phyloP scores from a whole-genome alignment of 2,888 invertebrate genomes.

The Chloromyia formosa region DNA sequence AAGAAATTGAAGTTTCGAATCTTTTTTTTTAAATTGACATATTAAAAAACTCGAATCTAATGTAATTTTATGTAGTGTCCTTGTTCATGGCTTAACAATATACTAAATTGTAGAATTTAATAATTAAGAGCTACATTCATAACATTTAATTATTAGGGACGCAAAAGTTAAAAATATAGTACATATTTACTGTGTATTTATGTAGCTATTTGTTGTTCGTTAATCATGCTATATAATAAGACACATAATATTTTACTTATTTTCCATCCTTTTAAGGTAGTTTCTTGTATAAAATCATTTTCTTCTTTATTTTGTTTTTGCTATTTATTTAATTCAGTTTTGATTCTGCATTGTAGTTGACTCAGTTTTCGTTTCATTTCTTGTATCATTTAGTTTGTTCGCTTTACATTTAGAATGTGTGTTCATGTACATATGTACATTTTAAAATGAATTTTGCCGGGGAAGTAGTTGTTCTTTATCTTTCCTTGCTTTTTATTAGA shows the following conservation, averaged over 20 bases:
- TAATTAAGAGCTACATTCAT: not conserved
- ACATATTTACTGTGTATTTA: not conserved
- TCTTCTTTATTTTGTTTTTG: conserved; percentile 1
- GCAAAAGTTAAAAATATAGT: conserved; percentile 25
- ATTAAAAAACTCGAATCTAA: too few relatives aligned
- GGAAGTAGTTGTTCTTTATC: not conserved
- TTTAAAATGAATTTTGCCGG: too few relatives aligned
- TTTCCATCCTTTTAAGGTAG: not conserved
- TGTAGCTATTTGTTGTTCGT: not conserved
- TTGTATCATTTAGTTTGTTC: not conserved
- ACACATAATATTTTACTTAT: conserved; percentile 29
- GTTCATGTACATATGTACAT: too few relatives aligned
- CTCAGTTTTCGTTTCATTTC: conserved; percentile 4
- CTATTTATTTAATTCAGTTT: not conserved
- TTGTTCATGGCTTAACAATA: conserved; percentile 1
- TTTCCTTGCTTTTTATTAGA: too few relatives aligned
- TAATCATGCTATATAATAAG: conserved; percentile 20
- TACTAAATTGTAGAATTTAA: not conserved
- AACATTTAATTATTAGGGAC: conserved; percentile 30
- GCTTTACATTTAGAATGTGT: too few relatives aligned
- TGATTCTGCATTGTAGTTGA: not conserved
- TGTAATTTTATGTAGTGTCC: conserved; percentile 23
- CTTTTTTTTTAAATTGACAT: too few relatives aligned
- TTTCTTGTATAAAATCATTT: not conserved
- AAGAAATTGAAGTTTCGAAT: too few relatives aligned